A percentile compares a stretch with the other conserved stretches of the same genome.
phyloP scores from a whole-genome alignment of 1,140 invertebrate genomes.

The Cotesia typhae region DNA sequence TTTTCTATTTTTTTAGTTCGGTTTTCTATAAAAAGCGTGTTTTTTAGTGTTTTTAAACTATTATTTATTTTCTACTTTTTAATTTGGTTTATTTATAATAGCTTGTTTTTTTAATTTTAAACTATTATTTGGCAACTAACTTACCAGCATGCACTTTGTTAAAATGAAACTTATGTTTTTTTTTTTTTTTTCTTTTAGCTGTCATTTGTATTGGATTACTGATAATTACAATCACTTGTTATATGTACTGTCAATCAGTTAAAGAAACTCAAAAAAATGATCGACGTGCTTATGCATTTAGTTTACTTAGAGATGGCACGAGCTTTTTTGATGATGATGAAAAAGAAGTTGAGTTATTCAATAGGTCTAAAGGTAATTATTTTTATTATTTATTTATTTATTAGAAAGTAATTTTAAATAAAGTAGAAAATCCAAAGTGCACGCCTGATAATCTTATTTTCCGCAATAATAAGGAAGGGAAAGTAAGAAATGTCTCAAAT shows the following conservation, averaged over 20 bases:
- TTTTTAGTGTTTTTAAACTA: too few species aligned
- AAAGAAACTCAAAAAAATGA: conserved; percentile 55
- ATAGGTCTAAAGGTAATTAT: conserved; percentile 56
- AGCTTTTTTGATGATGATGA: conserved; percentile 69
- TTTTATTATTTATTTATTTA: conserved; percentile 5
- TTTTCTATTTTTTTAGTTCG: too few species aligned
- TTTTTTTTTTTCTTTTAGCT: conserved; percentile 50
- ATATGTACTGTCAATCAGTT: conserved; percentile 57
- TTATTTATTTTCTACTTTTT: too few species aligned
- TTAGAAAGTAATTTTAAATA: conserved; percentile 1
- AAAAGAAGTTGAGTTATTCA: conserved; percentile 72
- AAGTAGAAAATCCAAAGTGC: neutral
- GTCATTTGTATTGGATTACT: conserved; percentile 49
- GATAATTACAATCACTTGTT: conserved; percentile 50
- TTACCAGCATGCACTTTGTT: too few species aligned
- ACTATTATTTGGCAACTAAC: too few species aligned
- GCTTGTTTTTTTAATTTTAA: too few species aligned
- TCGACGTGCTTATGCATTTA: conserved; percentile 59
- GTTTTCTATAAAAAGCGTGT: too few species aligned
- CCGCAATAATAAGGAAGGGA: too few species aligned
- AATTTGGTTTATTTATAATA: too few species aligned
- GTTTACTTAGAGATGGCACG: conserved; percentile 57
- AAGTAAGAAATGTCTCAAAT: too few species aligned
- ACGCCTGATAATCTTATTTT: neutral
- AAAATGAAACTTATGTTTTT: conserved; percentile 59